Evolutionary conservation across 2,797 vertebrate species (phyloP).

Genomic region (Buphagus erythrorhynchus): DNA sequence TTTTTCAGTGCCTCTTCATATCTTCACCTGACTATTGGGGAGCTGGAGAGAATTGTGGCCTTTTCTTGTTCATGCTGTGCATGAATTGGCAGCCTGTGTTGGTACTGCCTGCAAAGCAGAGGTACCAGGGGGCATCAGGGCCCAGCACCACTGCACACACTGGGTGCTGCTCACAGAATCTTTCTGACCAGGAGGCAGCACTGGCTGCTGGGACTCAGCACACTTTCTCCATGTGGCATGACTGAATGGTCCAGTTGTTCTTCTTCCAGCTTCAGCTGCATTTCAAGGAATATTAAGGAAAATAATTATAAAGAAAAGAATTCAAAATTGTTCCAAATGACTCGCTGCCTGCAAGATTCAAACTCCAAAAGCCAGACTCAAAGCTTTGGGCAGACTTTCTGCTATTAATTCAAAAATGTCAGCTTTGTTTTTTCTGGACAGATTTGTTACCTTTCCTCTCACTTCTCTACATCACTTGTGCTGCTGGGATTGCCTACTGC

Average conservation of each 20-base stretch:
- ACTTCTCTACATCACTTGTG: not conserved
- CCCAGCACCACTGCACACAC: rapidly evolving
- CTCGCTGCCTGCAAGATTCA: not conserved
- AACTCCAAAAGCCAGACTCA: conserved; percentile 8
- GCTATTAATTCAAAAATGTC: conserved; percentile 31
- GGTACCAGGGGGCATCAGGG: not conserved
- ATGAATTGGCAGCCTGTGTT: not conserved
- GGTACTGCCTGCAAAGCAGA: not conserved
- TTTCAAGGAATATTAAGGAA: conserved; percentile 42
- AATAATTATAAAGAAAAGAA: not conserved
- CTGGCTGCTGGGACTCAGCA: not conserved
- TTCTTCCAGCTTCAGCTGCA: conserved; percentile 35
- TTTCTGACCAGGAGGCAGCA: not conserved
- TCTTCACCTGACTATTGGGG: not conserved
- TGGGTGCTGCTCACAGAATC: rapidly evolving
- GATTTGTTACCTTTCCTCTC: not conserved
- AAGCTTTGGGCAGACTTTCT: conserved; percentile 32
- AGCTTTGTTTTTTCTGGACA: conserved; percentile 41
- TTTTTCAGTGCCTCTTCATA: not conserved
- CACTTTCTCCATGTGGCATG: not conserved
- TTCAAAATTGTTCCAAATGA: conserved; percentile 54
- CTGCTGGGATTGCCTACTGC: conserved; percentile 1
- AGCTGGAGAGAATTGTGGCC: not conserved
- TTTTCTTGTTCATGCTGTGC: not conserved
- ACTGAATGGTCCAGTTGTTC: not conserved